Percentiles rank a stretch among this genome's conserved stretches.
Evolutionary conservation across 2,113 vertebrate genomes (phyloP).

Genomic region (Ptilonorhynchus violaceus): DNA sequence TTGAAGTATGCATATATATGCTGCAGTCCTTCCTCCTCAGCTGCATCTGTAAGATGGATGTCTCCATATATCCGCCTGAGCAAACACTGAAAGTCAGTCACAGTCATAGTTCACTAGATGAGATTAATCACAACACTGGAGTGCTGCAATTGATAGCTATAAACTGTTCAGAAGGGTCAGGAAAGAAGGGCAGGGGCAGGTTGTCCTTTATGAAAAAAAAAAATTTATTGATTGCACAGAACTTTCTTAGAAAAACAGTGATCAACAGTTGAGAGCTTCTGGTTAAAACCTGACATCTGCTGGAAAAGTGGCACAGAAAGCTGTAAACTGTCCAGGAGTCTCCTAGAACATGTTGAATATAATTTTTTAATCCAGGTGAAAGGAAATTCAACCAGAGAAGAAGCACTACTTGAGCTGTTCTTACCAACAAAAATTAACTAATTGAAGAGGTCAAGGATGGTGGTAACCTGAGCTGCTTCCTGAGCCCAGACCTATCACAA

Average conservation of each 20-base stretch:
- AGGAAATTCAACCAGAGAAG: neutral
- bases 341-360: neutral
- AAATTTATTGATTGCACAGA: neutral
- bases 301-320: neutral
- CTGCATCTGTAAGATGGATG: neutral
- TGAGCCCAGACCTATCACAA: neutral
- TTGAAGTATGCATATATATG: accelerated
- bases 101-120: too few species aligned
- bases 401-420: neutral
- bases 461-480: neutral
- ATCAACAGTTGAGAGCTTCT: neutral
- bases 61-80: neutral
- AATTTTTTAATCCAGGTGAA: neutral
- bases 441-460: neutral
- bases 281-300: neutral
- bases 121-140: neutral
- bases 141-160: neutral
- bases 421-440: neutral
- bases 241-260: neutral
- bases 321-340: neutral
- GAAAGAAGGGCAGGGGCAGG: neutral
- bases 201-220: neutral
- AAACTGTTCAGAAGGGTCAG: neutral
- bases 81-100: neutral
- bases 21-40: neutral